A percentile compares a stretch with the other conserved stretches of the same genome.
Evolutionary conservation across 2,797 vertebrate species (phyloP).

Genomic region (Myotis pilosus): DNA sequence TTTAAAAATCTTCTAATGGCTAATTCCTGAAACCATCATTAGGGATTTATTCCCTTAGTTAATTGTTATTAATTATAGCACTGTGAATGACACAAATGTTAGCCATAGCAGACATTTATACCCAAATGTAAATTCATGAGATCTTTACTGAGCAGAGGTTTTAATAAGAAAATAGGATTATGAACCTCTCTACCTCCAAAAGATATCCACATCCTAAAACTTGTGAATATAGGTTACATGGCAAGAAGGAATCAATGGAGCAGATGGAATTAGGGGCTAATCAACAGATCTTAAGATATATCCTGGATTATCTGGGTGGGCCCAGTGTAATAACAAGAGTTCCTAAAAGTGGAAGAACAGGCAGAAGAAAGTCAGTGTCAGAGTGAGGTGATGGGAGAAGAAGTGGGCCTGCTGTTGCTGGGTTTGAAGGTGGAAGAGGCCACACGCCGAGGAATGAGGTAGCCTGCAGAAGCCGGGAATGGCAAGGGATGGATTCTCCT

Average conservation of each 20-base stretch:
- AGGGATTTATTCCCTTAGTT: not conserved
- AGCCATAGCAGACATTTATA: not conserved
- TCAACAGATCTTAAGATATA: not conserved
- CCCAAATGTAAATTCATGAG: slow-evolving; percentile 21
- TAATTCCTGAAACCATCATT: not conserved
- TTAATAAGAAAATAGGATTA: not conserved
- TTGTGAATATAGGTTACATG: not conserved
- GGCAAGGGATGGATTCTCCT: not conserved
- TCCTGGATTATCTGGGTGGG: not conserved
- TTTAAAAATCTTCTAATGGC: not conserved
- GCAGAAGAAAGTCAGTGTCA: not conserved
- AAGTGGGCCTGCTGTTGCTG: not conserved
- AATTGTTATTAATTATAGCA: not conserved
- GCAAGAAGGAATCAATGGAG: not conserved
- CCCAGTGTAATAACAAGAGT: not conserved
- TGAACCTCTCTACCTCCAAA: not conserved
- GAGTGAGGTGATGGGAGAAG: not conserved
- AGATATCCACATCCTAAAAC: not conserved
- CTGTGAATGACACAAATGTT: not conserved
- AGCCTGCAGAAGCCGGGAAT: not conserved
- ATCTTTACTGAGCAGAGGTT: not conserved
- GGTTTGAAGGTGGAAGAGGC: not conserved
- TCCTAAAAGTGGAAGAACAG: not conserved
- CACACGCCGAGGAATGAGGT: not conserved
- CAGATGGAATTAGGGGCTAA: not conserved